Conservation (phyloP, 2,797 vertebrate species). For the Coranthus polyacanthus region DNA sequence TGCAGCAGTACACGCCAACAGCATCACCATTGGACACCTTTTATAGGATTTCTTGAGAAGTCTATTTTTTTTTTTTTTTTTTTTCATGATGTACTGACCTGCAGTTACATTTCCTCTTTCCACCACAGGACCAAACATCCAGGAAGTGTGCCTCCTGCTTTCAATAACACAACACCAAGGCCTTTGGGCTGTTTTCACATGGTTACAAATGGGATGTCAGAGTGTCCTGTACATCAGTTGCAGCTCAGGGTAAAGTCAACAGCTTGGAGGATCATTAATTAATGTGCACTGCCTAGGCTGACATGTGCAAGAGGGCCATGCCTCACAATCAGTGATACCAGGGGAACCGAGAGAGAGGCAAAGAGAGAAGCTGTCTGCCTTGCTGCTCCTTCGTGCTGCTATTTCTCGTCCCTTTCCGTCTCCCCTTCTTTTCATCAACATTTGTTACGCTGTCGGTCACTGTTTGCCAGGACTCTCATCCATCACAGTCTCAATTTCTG, state of each 20-base stretch:
- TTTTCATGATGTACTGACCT: constrained; percentile 58
- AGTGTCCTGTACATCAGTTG: constrained; percentile 63
- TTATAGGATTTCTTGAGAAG: constrained; percentile 27
- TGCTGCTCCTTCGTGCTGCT: constrained; percentile 20
- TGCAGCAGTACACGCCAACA: constrained; percentile 7
- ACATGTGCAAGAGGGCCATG: constrained; percentile 49
- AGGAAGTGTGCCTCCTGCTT: constrained; percentile 63
- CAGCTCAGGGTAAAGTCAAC: constrained; percentile 82
- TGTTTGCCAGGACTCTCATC: constrained; percentile 39
- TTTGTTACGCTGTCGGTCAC: constrained; percentile 29
- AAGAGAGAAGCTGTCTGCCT: constrained; percentile 13
- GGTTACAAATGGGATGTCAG: constrained; percentile 76
- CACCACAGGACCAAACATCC: constrained; percentile 55
- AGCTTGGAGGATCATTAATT: constrained; percentile 73
- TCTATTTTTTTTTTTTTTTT: constrained; percentile 46
- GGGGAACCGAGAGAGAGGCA: constrained; percentile 6
- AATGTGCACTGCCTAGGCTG: constrained; percentile 61
- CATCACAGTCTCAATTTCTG: constrained; percentile 50
- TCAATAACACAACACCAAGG: constrained; percentile 55
- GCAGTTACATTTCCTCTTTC: constrained; percentile 64
- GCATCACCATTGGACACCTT: constrained; percentile 7
- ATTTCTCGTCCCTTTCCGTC: constrained; percentile 28
- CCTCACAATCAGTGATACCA: constrained; percentile 54
- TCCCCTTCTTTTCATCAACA: constrained; percentile 43
- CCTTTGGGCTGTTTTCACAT: constrained; percentile 63